Conservation (phyloP, 2,888 invertebrate genomes). For the Thelaira solivaga region DNA sequence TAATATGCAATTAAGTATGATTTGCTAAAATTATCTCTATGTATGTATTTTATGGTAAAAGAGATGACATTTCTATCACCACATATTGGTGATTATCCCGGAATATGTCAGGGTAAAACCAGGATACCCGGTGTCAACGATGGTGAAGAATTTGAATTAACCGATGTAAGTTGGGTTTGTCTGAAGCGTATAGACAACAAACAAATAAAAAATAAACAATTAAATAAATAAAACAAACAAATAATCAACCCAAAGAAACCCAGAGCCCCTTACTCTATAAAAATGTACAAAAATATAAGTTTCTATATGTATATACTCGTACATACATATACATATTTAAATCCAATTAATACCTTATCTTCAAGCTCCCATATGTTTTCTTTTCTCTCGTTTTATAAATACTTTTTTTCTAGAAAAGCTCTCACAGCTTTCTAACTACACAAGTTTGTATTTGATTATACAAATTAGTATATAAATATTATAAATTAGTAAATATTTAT, state of each 20-base stretch:
- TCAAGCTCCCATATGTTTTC: conserved; percentile 48
- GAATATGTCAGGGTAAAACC: conserved; percentile 96
- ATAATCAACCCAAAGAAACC: conserved; percentile 23
- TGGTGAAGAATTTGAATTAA: conserved; percentile 89
- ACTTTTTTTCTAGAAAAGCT: conserved; percentile 32
- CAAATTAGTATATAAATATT: conserved; percentile 53
- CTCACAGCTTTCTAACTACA: conserved; percentile 25
- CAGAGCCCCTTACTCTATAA: conserved; percentile 16
- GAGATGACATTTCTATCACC: conserved; percentile 89
- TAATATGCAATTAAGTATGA: background rate
- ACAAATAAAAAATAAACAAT: too few species aligned
- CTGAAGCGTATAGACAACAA: background rate
- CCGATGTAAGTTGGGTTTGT: conserved; percentile 85
- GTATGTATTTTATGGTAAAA: conserved; percentile 74
- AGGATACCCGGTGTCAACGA: conserved; percentile 97
- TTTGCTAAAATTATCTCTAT: conserved; percentile 11
- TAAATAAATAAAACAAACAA: too few species aligned
- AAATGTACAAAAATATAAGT: background rate
- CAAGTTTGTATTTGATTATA: conserved; percentile 45
- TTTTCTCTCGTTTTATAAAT: conserved; percentile 52
- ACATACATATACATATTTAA: background rate
- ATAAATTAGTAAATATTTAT: conserved; percentile 60
- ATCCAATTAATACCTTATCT: conserved; percentile 47
- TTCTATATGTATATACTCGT: background rate
- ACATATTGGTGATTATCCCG: conserved; percentile 91